Conservation (phyloP, 2,888 invertebrate species). For the Adineta ricciae region DNA sequence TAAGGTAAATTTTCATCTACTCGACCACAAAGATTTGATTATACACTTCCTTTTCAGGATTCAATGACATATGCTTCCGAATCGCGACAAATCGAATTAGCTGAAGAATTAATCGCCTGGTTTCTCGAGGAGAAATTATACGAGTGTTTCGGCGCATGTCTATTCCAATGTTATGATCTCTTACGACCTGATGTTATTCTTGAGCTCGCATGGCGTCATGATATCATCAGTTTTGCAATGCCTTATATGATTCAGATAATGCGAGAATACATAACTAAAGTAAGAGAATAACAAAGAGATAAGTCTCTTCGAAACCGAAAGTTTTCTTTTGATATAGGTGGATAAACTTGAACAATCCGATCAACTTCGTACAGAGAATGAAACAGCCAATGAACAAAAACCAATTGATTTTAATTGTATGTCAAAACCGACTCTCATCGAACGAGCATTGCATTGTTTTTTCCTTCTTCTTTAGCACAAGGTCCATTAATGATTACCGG, state of each 20-base stretch:
- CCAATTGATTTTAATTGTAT: conserved; percentile 73
- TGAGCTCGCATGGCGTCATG: conserved; percentile 93
- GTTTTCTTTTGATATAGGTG: conserved; percentile 46
- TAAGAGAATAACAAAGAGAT: too few species aligned
- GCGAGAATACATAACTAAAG: conserved; percentile 46
- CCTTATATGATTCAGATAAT: conserved; percentile 93
- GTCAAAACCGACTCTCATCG: neutral
- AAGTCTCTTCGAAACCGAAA: too few species aligned
- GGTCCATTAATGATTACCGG: conserved; percentile 11
- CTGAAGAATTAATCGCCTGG: conserved; percentile 95
- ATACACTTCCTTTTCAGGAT: conserved; percentile 54
- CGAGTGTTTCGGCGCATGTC: conserved; percentile 93
- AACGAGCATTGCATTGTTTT: neutral
- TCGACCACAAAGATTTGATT: neutral
- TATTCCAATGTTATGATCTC: conserved; percentile 96
- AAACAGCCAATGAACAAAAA: conserved; percentile 44
- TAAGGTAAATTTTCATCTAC: conserved; percentile 48
- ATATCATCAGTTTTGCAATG: conserved; percentile 99
- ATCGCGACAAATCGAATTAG: conserved; percentile 86
- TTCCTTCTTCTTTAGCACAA: neutral
- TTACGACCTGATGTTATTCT: conserved; percentile 93
- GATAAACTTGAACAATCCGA: conserved; percentile 92
- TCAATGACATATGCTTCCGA: conserved; percentile 99
- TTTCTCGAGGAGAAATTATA: conserved; percentile 86
- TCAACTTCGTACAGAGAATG: conserved; percentile 78